A percentile compares a stretch with the other conserved stretches of the same genome.
Conservation (phyloP, 1,140 invertebrate genomes). For the Laupala kohalensis region DNA sequence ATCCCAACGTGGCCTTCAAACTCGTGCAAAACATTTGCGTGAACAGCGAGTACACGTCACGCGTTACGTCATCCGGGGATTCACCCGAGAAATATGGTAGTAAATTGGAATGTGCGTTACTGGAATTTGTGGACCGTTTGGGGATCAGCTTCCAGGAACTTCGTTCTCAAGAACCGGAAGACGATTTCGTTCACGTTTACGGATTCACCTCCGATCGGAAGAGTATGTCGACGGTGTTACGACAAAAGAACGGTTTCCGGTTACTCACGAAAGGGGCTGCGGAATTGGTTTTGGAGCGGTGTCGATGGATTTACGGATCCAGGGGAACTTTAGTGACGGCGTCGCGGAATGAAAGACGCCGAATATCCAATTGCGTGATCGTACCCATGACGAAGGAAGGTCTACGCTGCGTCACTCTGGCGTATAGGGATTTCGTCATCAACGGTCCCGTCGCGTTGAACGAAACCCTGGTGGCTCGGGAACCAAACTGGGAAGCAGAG, state of each 20-base stretch:
- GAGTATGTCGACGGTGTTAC: constrained; percentile 54
- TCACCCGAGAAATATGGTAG: constrained; percentile 32
- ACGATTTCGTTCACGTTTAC: constrained; percentile 45
- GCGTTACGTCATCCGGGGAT: not conserved
- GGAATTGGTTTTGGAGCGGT: constrained; percentile 42
- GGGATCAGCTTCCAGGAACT: constrained; percentile 42
- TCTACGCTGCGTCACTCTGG: not conserved
- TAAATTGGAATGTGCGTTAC: constrained; percentile 54
- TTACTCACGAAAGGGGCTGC: constrained; percentile 55
- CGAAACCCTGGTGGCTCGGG: constrained; percentile 13
- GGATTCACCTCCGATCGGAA: constrained; percentile 60
- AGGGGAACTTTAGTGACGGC: too few relatives aligned
- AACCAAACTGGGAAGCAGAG: constrained; percentile 48
- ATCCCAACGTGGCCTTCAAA: too few relatives aligned
- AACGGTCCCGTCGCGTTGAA: constrained; percentile 20
- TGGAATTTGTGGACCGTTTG: constrained; percentile 47
- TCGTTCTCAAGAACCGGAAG: constrained; percentile 41
- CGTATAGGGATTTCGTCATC: constrained; percentile 18
- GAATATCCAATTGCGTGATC: not conserved
- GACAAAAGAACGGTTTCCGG: constrained; percentile 33
- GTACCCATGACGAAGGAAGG: not conserved
- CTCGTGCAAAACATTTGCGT: not conserved
- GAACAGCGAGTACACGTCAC: not conserved
- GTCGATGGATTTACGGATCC: not conserved
- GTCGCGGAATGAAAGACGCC: not conserved